Evolutionary conservation across 1,140 invertebrate genomes (phyloP).

Genomic region (Drosophila grimshawi): DNA sequence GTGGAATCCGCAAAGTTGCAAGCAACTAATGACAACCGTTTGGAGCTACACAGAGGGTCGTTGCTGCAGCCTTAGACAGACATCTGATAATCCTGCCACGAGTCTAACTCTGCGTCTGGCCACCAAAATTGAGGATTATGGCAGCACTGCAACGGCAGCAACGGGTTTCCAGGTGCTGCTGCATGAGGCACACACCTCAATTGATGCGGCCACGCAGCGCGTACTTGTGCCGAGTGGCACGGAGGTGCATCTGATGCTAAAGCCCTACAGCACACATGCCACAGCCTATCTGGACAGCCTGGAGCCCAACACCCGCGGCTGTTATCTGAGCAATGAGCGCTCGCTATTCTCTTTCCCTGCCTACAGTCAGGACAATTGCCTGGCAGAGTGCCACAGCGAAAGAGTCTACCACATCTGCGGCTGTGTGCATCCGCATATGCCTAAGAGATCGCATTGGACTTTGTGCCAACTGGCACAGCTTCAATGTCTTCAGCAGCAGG

Average conservation of each 20-base stretch:
- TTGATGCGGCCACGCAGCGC: constrained; percentile 85
- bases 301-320: constrained; percentile 81
- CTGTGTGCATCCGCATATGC: constrained; percentile 86
- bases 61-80: constrained; percentile 88
- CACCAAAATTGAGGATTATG: constrained; percentile 84
- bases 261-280: constrained; percentile 37
- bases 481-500: constrained; percentile 48
- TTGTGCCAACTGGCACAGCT: constrained; percentile 58
- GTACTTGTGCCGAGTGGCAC: constrained; percentile 29
- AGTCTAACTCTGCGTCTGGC: constrained; percentile 86
- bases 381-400: constrained; percentile 85
- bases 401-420: constrained; percentile 85
- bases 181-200: constrained; percentile 86
- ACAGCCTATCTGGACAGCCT: constrained; percentile 25
- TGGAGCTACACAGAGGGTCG: constrained; percentile 85
- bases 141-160: constrained; percentile 26
- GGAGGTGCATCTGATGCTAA: constrained; percentile 48
- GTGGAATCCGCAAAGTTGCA: constrained; percentile 84
- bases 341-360: constrained; percentile 75
- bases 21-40: constrained; percentile 85
- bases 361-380: constrained; percentile 88
- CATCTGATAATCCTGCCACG: constrained; percentile 86
- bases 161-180: constrained; percentile 80
- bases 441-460: constrained; percentile 57
- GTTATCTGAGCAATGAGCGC: constrained; percentile 86